These are phyloP conservation scores for Leptocoma aspasia DNA, from an alignment of 2,113 vertebrate species.

Conservation along the genomic window DNA sequence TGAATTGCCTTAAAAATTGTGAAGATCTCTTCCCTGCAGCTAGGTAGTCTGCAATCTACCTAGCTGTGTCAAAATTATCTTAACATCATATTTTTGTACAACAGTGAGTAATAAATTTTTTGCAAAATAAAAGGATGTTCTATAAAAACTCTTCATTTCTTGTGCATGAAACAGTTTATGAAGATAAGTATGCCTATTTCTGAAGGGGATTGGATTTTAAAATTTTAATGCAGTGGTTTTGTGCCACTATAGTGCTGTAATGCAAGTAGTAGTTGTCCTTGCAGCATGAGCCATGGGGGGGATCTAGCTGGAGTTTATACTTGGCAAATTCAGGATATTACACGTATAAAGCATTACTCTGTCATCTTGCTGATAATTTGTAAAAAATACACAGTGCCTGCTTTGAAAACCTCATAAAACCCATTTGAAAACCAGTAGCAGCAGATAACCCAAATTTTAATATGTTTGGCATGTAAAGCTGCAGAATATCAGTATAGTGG, in stretches of 20 bases:
- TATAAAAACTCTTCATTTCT: background rate
- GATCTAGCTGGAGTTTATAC: background rate
- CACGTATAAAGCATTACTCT: background rate
- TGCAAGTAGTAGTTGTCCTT: background rate
- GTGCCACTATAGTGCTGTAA: background rate
- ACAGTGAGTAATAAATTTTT: constrained; percentile 53
- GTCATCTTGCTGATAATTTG: background rate
- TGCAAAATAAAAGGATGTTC: constrained; percentile 50
- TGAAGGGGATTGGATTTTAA: background rate
- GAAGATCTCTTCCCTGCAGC: background rate
- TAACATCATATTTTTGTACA: constrained; percentile 48
- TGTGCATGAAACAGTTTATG: background rate
- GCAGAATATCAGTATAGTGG: background rate
- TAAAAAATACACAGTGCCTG: background rate
- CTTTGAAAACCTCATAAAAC: background rate
- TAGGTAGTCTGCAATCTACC: background rate
- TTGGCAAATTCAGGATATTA: background rate
- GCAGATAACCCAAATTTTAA: background rate
- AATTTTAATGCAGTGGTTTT: background rate
- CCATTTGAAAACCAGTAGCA: background rate
- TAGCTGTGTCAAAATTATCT: background rate
- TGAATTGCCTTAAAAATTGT: constrained; percentile 19
- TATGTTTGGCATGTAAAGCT: background rate
- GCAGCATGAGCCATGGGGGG: background rate
- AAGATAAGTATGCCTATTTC: background rate